phyloP scores from a whole-genome alignment of 2,113 vertebrate genomes.

The Cercocebus atys region DNA sequence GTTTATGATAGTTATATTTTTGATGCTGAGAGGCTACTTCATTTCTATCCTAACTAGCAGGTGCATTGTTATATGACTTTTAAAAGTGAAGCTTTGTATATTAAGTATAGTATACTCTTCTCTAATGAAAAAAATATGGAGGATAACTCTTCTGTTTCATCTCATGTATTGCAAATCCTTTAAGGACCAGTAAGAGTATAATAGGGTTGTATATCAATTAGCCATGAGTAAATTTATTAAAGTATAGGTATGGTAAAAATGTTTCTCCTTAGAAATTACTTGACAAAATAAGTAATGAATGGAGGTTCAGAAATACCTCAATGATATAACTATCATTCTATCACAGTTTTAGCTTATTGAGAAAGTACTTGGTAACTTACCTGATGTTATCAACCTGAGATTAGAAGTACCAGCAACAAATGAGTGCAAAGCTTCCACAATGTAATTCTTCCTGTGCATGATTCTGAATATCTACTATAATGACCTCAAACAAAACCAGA shows the following conservation, averaged over 20 bases:
- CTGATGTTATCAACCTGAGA: not conserved
- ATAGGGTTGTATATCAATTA: not conserved
- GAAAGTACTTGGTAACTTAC: conserved; percentile 15
- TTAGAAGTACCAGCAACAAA: not conserved
- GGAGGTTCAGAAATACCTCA: conserved; percentile 3
- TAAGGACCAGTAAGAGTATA: not conserved
- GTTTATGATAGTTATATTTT: not conserved
- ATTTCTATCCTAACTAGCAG: not conserved
- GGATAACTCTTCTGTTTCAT: not conserved
- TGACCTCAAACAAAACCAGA: not conserved
- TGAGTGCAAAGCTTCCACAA: not conserved
- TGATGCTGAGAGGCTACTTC: not conserved
- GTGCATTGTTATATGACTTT: not conserved
- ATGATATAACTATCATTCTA: conserved; percentile 20
- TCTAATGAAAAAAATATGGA: not conserved
- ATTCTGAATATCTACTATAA: not conserved
- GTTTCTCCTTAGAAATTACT: conserved; percentile 18
- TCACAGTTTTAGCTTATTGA: not conserved
- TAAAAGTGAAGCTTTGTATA: not conserved
- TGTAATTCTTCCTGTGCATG: not conserved
- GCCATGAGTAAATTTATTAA: not conserved
- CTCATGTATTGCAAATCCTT: not conserved
- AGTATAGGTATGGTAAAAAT: not conserved
- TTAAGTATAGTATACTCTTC: not conserved
- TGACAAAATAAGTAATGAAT: conserved; percentile 41